Conservation (phyloP, 2,888 invertebrate genomes). For the Penaeus monodon region DNA sequence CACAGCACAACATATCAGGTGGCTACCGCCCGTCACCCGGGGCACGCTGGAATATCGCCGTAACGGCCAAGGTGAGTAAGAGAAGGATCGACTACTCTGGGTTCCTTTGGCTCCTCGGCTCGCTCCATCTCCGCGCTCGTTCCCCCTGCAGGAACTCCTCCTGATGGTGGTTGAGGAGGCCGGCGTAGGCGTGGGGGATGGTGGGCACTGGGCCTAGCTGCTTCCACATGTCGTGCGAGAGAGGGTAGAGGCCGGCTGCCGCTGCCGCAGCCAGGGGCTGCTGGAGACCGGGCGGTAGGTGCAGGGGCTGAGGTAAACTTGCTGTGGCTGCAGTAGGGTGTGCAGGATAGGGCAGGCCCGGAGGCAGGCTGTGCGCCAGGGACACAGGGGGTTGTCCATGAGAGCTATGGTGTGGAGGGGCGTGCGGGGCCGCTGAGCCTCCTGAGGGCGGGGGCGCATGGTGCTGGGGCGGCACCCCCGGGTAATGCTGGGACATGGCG, state of each 20-base stretch:
- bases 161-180: slow-evolving; percentile 50
- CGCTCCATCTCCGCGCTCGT: slow-evolving; percentile 73
- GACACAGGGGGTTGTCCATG: slow-evolving; percentile 67
- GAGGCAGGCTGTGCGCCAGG: slow-evolving; percentile 65
- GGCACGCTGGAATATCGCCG: too few species aligned
- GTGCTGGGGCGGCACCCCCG: slow-evolving; percentile 69
- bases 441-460: slow-evolving; percentile 67
- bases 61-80: not conserved
- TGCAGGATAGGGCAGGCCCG: slow-evolving; percentile 66
- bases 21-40: too few species aligned
- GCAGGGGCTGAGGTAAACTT: slow-evolving; percentile 41
- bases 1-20: too few species aligned
- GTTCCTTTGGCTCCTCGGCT: slow-evolving; percentile 75
- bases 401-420: slow-evolving; percentile 68
- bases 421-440: slow-evolving; percentile 62
- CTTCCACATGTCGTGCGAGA: slow-evolving; percentile 57
- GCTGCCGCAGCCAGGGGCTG: slow-evolving; percentile 35
- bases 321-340: slow-evolving; percentile 49
- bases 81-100: slow-evolving; percentile 70
- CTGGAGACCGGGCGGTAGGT: slow-evolving; percentile 52
- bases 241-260: slow-evolving; percentile 33
- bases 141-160: slow-evolving; percentile 73
- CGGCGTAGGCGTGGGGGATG: slow-evolving; percentile 45
- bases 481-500: slow-evolving; percentile 69
- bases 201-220: slow-evolving; percentile 48